Percentiles rank a stretch among this genome's conserved stretches.
These are phyloP conservation scores for Falco novaeseelandiae DNA, from an alignment of 2,797 vertebrate genomes.

Conservation along the genomic window DNA sequence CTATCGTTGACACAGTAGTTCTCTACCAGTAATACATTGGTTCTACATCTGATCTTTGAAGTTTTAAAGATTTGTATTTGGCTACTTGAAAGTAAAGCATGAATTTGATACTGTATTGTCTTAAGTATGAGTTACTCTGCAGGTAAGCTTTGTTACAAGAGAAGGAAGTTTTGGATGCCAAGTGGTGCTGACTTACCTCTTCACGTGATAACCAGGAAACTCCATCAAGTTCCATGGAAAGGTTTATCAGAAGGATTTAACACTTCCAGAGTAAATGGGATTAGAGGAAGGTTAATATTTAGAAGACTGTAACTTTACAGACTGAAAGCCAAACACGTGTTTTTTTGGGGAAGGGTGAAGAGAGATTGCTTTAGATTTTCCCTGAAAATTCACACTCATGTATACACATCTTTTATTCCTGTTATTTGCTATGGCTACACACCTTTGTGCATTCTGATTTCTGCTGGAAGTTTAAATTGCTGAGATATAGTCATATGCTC, in stretches of 20 bases:
- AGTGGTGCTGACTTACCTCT: background rate
- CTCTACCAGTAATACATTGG: background rate
- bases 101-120: background rate
- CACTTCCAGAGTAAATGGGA: background rate
- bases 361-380: background rate
- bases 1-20: background rate
- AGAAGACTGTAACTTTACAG: background rate
- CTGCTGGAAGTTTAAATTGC: background rate
- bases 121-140: background rate
- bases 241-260: background rate
- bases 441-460: background rate
- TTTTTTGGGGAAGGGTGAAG: background rate
- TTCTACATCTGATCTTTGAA: background rate
- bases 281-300: background rate
- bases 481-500: background rate
- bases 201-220: background rate
- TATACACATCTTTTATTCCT: background rate
- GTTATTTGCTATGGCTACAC: background rate
- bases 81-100: background rate
- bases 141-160: background rate
- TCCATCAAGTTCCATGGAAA: background rate
- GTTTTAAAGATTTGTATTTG: background rate
- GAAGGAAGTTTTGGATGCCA: background rate
- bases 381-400: background rate
- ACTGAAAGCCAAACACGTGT: background rate